Base-by-base conservation (phyloP, 2,888 invertebrate genomes). In the Tyria jacobaeae region DNA sequence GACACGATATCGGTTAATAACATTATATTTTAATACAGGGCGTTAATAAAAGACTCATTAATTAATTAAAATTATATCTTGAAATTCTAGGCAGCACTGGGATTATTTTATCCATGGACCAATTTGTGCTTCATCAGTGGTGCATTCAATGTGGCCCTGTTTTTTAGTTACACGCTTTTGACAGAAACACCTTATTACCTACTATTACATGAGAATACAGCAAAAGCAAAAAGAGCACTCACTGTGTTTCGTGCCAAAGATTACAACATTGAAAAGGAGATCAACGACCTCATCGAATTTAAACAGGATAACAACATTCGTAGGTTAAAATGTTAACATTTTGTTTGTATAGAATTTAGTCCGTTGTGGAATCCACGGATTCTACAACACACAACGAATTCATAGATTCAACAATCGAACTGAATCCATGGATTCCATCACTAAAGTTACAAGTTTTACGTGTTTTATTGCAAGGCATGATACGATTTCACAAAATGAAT, bases 111-210 rank as follows among this genome's bases (percentile, higher is more conserved):
- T n/a, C 44, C 62, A 0, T 91, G 90, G 90, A 48, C 66, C 3
- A 15, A 44, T 0, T 56, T 89, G 3, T 85, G 87, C 55, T 78
- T 71, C 47, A 64, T 84, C 1, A 75, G 81, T 34, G 79, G 75
- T 1, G 7, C 78, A 5, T 37, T 70, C 2, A 80, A 79, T 47
- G 62, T 74, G 0, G 70, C 82, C 14, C 80, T 90, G 3, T 62
- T 54, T 21, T 12, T 35, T 0, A 37, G 49, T 15, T 62, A 54
- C 57, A 70, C 71, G 0, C 71, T 81, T 15, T 75, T 90, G 0
- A 85, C 88, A 0, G 91, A 91, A 60, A 85, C 89, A 0, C 91
- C 91, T 0, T 87, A 89, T 66, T 90, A 67, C 51, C 44, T 84
- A 0, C 78, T 91, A 0, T 63, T 86, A 64, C 81, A 72, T 14